Conservation (phyloP, 2,888 invertebrate genomes). For the Sericinus montela region DNA sequence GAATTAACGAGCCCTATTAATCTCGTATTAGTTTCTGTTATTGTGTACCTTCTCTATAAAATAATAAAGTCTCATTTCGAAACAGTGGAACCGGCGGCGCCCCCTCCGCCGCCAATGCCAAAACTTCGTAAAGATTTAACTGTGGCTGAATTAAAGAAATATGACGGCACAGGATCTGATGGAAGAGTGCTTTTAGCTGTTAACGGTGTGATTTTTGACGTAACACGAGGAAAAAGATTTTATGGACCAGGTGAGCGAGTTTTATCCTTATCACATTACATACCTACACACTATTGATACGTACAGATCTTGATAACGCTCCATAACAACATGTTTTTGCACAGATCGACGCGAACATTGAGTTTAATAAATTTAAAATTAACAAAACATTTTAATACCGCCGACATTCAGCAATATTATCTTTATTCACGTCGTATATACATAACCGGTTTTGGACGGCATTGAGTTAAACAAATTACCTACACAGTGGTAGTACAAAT, state of each 20-base stretch:
- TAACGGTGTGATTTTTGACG: conserved; percentile 96
- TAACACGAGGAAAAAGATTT: conserved; percentile 92
- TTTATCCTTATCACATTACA: neutral
- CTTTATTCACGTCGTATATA: neutral
- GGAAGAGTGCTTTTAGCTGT: conserved; percentile 95
- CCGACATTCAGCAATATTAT: neutral
- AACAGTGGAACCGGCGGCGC: conserved; percentile 45
- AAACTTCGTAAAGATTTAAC: conserved; percentile 94
- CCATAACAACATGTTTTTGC: no score
- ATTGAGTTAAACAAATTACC: no score
- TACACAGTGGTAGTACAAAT: neutral
- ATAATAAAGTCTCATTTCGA: conserved; percentile 76
- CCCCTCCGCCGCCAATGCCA: conserved; percentile 81
- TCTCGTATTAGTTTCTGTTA: conserved; percentile 55
- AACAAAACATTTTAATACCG: neutral
- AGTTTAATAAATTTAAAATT: neutral
- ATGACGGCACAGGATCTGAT: conserved; percentile 90
- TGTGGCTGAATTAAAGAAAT: conserved; percentile 90
- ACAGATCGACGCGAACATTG: no score
- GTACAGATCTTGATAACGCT: no score
- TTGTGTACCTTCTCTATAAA: conserved; percentile 80
- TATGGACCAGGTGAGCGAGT: conserved; percentile 92
- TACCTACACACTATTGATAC: no score
- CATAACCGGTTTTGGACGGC: neutral
- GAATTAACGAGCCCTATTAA: conserved; percentile 67